These are phyloP conservation scores for Piezodorus guildinii DNA, from an alignment of 1,140 invertebrate genomes.

Conservation along the genomic window DNA sequence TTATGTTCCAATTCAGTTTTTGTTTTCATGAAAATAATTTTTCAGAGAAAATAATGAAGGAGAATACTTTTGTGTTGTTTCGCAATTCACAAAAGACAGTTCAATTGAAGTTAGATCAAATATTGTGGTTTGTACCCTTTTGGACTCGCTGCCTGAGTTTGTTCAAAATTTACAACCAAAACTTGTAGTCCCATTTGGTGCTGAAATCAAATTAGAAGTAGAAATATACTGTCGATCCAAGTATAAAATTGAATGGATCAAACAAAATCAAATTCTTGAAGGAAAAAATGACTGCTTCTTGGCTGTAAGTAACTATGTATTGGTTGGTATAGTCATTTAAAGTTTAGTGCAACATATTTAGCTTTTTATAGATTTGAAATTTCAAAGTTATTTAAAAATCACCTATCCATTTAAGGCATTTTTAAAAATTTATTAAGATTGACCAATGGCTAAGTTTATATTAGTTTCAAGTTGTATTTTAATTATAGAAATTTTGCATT, in stretches of 20 bases:
- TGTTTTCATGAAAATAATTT: neutral
- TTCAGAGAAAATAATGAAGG: neutral
- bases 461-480: too few relatives aligned
- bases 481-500: too few relatives aligned
- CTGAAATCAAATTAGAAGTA: constrained; percentile 11
- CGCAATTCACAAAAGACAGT: neutral
- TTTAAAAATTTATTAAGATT: too few relatives aligned
- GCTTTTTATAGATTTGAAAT: too few relatives aligned
- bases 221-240: neutral
- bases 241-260: constrained; percentile 4
- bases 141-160: neutral
- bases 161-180: neutral
- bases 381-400: too few relatives aligned
- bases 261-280: constrained; percentile 9
- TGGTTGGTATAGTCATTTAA: too few relatives aligned
- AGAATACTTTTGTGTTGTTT: neutral
- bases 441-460: too few relatives aligned
- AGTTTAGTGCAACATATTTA: too few relatives aligned
- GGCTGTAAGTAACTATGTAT: too few relatives aligned
- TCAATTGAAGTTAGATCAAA: neutral
- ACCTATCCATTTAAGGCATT: too few relatives aligned
- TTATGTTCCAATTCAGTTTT: neutral
- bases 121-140: constrained; percentile 1
- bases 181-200: neutral
- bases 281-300: neutral